Percentiles rank a stretch among this genome's conserved stretches.
Evolutionary conservation across 2,797 vertebrate species (phyloP).

Genomic region (Enteromius fasciolatus): DNA sequence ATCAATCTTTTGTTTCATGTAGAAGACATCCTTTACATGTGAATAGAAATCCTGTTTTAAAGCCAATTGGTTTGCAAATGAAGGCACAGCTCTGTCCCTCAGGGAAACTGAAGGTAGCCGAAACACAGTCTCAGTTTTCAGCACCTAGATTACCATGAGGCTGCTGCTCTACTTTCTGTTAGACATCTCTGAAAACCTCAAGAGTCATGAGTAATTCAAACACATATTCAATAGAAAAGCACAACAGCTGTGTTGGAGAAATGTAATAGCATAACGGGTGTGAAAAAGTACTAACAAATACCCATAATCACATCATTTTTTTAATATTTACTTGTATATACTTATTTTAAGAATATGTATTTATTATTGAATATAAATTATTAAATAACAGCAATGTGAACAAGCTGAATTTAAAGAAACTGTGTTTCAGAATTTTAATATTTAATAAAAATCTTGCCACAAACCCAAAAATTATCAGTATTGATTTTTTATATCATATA

Average conservation of each 20-base stretch:
- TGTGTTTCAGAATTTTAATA: background rate
- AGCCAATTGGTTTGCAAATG: conserved; percentile 65
- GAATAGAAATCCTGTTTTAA: conserved; percentile 52
- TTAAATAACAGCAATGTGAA: background rate
- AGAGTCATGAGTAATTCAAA: conserved; percentile 16
- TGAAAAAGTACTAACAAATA: conserved; percentile 3
- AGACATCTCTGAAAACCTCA: conserved; percentile 17
- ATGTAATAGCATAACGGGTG: background rate
- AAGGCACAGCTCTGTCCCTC: conserved; percentile 36
- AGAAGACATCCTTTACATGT: conserved; percentile 58
- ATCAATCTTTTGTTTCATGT: conserved; percentile 41
- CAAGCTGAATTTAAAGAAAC: background rate
- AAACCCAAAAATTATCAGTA: background rate
- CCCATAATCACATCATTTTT: background rate
- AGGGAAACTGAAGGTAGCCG: conserved; percentile 35
- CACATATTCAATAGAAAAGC: background rate
- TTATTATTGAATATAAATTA: background rate
- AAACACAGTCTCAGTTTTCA: conserved; percentile 48
- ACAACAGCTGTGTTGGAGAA: background rate
- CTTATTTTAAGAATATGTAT: background rate
- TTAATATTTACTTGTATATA: background rate
- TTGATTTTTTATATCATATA: background rate
- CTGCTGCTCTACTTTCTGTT: conserved; percentile 13
- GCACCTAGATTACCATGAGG: conserved; percentile 8
- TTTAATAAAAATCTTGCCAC: background rate